A percentile compares a stretch with the other conserved stretches of the same genome.
phyloP scores from a whole-genome alignment of 2,113 vertebrate species.

The Heliornis fulica region DNA sequence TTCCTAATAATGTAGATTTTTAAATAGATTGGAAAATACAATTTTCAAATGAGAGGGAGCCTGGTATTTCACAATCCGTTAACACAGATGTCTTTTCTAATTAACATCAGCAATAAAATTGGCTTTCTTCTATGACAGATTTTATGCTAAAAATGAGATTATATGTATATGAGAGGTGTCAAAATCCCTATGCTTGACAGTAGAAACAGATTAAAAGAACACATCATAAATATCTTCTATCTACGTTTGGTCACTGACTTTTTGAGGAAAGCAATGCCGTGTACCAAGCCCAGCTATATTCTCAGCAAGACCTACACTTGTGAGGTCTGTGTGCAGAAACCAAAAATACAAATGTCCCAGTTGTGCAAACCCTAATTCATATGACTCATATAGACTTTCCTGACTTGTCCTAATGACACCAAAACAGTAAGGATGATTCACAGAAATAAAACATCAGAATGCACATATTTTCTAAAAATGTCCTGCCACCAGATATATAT shows the following conservation, averaged over 20 bases:
- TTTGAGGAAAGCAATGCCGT: not conserved
- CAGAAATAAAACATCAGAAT: not conserved
- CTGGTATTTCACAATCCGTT: not conserved
- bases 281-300: not conserved
- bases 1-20: not conserved
- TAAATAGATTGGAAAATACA: not conserved
- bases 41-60: not conserved
- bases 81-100: not conserved
- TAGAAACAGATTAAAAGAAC: not conserved
- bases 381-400: slow-evolving; percentile 16
- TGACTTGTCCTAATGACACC: slow-evolving; percentile 46
- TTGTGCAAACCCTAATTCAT: not conserved
- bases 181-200: not conserved
- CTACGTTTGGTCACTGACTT: not conserved
- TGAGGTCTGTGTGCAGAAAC: not conserved
- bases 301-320: not conserved
- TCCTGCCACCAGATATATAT: not conserved
- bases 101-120: not conserved
- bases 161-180: not conserved
- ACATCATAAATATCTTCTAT: not conserved
- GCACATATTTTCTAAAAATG: not conserved
- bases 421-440: slow-evolving; percentile 24
- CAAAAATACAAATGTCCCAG: not conserved
- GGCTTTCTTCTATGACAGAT: not conserved
- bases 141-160: not conserved